Evolutionary conservation across 2,797 vertebrate genomes (phyloP).

Genomic region (Characodon lateralis): DNA sequence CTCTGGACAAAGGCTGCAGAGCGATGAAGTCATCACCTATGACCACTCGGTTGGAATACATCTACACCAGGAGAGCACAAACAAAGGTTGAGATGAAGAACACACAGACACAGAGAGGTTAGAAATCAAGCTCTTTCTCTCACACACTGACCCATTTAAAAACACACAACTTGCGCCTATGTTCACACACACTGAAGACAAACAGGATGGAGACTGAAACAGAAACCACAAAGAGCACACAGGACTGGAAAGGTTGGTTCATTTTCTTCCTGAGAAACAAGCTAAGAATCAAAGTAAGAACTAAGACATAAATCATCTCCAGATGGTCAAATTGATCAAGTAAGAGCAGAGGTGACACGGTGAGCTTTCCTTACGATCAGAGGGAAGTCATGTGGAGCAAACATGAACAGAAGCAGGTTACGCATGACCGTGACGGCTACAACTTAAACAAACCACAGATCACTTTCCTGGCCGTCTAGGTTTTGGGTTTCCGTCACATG

Average conservation of each 20-base stretch:
- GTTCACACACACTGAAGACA: constrained; percentile 15
- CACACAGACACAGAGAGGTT: constrained; percentile 57
- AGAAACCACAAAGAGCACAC: constrained; percentile 46
- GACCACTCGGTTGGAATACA: constrained; percentile 95
- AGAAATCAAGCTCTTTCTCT: constrained; percentile 27
- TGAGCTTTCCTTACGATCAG: constrained; percentile 23
- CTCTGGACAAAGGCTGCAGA: constrained; percentile 98
- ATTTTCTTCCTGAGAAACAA: constrained; percentile 19
- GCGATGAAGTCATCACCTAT: constrained; percentile 99
- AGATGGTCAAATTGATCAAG: constrained; percentile 41
- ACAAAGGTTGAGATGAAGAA: constrained; percentile 66
- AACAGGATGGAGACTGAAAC: constrained; percentile 46
- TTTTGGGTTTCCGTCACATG: constrained; percentile 24
- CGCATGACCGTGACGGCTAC: constrained; percentile 26
- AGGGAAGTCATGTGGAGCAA: constrained; percentile 28
- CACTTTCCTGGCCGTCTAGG: constrained; percentile 9
- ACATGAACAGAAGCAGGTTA: constrained; percentile 38
- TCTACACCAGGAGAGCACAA: constrained; percentile 85
- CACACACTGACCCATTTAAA: background rate
- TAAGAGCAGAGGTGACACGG: constrained; percentile 33
- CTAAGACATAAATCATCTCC: constrained; percentile 28
- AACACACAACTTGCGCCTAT: constrained; percentile 1
- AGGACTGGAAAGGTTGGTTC: constrained; percentile 20
- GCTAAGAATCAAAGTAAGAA: background rate
- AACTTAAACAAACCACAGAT: constrained; percentile 19